Conservation (phyloP, 1,140 invertebrate species). For the Drosophila ercepeae region DNA sequence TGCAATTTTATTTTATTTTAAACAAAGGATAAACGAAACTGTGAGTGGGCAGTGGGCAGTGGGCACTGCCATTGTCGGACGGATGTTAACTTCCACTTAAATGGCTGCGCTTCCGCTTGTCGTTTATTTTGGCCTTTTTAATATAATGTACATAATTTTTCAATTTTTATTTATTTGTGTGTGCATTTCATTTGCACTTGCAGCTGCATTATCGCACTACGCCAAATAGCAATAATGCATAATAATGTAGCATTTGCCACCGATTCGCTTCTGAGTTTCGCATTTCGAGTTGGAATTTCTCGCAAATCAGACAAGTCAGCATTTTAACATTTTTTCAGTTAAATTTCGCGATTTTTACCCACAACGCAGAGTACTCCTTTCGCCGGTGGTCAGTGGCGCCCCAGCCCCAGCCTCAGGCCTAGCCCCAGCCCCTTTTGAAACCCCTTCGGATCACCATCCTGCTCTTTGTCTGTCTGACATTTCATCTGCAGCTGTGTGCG, state of each 20-base stretch:
- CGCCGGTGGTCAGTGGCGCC: conserved; percentile 1
- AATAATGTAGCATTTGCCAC: conserved; percentile 53
- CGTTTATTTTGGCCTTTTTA: conserved; percentile 79
- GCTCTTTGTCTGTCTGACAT: conserved; percentile 53
- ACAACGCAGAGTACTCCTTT: conserved; percentile 28
- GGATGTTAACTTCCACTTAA: conserved; percentile 83
- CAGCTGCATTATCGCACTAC: conserved; percentile 55
- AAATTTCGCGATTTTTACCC: conserved; percentile 74
- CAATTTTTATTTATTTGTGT: conserved; percentile 80
- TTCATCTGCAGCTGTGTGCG: conserved; percentile 64
- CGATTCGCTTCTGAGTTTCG: neutral
- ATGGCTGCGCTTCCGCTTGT: conserved; percentile 82
- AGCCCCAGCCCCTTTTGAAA: too few species aligned
- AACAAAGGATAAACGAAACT: conserved; percentile 16
- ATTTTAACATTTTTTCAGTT: conserved; percentile 74
- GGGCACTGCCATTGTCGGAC: conserved; percentile 62
- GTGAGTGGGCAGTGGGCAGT: neutral
- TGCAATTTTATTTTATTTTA: conserved; percentile 81
- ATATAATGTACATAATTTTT: conserved; percentile 82
- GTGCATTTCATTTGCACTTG: conserved; percentile 69
- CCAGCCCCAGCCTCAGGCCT: too few species aligned
- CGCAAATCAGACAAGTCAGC: conserved; percentile 74
- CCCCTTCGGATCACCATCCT: neutral
- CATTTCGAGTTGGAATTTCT: conserved; percentile 4
- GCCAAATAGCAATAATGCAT: conserved; percentile 69